Base-by-base conservation (phyloP, 2,888 invertebrate species). In the Patella caerulea region DNA sequence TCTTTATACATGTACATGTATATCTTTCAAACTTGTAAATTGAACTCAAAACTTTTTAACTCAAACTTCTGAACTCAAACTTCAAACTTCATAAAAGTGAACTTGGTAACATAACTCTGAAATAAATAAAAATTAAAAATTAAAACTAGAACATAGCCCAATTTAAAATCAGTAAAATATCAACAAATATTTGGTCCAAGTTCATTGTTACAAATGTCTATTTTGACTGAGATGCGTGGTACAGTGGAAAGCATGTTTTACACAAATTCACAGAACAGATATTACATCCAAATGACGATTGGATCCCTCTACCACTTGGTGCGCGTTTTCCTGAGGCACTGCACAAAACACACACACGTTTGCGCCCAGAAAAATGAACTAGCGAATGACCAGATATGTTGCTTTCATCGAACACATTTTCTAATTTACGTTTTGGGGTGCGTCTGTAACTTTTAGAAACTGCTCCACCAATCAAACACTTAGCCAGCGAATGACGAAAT, bases 401-500 rank as follows among this genome's bases (percentile, higher is more conserved):
- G 0, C 4, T 45, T 19, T 65, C n/a, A 65, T 65, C 65, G 19
- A 65, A 65, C 11, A 3, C 19, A 2, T 65, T 65, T 65, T 19
- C 65, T 5, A 65, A 19, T 19, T 65, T 65, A 5, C 19, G 1
- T 65, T 65, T 65, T 19, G 65, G 17, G n/a, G 19, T 19, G 15
- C n/a, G 19, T n/a, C 65, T n/a, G 15, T 14, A 65, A 65, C 65
- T 19, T 0, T n/a, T n/a, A 19, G 65, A 65, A 65, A 65, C 19
- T 2, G 65, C 65, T 19, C 65, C 65, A 65, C 72, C 72, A 72
- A 72, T 72, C n/a, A 72, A 55, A 53, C 55, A 24, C 19, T 72
- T 55, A 53, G 72, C 72, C 72, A 72, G 52, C 53, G 15, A 54
- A 53, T 52, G 45, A 7, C 72, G 14, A 53, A 54, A 72, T 24